phyloP scores from a whole-genome alignment of 2,888 invertebrate genomes.

The Platerodrilus igneus region DNA sequence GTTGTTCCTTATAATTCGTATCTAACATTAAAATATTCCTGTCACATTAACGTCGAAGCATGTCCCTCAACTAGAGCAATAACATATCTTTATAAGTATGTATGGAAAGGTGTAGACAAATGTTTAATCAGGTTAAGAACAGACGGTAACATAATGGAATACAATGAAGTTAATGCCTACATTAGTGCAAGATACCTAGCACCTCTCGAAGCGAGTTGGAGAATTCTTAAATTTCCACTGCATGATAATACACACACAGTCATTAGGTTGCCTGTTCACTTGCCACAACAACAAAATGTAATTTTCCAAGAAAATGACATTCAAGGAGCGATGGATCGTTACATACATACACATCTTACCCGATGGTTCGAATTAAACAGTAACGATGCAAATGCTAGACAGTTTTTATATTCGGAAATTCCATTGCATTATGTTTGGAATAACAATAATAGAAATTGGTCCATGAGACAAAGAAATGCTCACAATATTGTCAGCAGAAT shows the following conservation, averaged over 20 bases:
- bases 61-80: constrained; percentile 30
- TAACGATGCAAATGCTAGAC: constrained; percentile 22
- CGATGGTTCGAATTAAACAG: constrained; percentile 32
- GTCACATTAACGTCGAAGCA: constrained; percentile 34
- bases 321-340: constrained; percentile 11
- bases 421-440: constrained; percentile 25
- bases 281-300: constrained; percentile 29
- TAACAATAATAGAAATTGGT: constrained; percentile 21
- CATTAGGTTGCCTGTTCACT: constrained; percentile 37
- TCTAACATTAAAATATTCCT: not conserved
- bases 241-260: constrained; percentile 35
- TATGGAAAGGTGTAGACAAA: not conserved
- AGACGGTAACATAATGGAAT: too few species aligned
- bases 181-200: constrained; percentile 40
- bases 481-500: constrained; percentile 14
- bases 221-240: constrained; percentile 32
- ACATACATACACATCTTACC: constrained; percentile 25
- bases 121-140: not conserved
- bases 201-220: constrained; percentile 40
- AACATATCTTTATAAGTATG: constrained; percentile 33
- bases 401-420: constrained; percentile 24
- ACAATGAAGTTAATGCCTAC: not conserved
- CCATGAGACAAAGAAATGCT: constrained; percentile 6
- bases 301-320: constrained; percentile 19
- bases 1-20: not conserved